Percentiles rank a stretch among this genome's conserved stretches.
These are phyloP conservation scores for Lasioglossum figueresi DNA, from an alignment of 2,888 invertebrate species.

Conservation along the genomic window DNA sequence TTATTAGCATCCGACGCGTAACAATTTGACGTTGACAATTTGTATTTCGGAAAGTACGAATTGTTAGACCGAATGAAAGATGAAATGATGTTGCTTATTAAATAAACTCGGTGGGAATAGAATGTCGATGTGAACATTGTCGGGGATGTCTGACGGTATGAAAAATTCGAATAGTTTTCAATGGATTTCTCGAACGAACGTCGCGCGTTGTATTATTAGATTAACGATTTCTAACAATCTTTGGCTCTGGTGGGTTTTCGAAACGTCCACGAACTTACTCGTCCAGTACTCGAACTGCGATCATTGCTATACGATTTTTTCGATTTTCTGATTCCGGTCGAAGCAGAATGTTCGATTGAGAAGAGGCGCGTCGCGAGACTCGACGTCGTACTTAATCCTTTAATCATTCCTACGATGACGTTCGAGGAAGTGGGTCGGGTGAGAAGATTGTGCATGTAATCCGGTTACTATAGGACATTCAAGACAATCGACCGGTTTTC, in stretches of 20 bases:
- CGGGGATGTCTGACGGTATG: no score
- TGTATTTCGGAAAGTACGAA: no score
- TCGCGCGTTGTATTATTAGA: background rate
- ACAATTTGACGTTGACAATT: no score
- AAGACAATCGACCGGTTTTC: conserved; percentile 54
- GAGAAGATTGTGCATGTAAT: conserved; percentile 15
- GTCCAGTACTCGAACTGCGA: background rate
- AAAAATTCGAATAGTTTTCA: background rate
- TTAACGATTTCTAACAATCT: background rate
- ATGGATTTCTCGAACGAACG: background rate
- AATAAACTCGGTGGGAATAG: no score
- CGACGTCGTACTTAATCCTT: background rate
- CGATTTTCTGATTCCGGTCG: background rate
- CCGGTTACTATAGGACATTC: conserved; percentile 14
- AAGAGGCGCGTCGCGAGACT: background rate
- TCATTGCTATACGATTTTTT: background rate
- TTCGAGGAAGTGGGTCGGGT: background rate
- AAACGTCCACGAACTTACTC: background rate
- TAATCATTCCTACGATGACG: conserved; percentile 12
- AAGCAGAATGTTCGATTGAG: background rate
- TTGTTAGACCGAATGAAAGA: no score
- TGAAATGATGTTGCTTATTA: no score
- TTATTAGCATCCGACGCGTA: no score
- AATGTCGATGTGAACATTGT: no score
- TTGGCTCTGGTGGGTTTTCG: background rate